Evolutionary conservation across 2,797 vertebrate species (phyloP).

Genomic region (Poeciliopsis infans): DNA sequence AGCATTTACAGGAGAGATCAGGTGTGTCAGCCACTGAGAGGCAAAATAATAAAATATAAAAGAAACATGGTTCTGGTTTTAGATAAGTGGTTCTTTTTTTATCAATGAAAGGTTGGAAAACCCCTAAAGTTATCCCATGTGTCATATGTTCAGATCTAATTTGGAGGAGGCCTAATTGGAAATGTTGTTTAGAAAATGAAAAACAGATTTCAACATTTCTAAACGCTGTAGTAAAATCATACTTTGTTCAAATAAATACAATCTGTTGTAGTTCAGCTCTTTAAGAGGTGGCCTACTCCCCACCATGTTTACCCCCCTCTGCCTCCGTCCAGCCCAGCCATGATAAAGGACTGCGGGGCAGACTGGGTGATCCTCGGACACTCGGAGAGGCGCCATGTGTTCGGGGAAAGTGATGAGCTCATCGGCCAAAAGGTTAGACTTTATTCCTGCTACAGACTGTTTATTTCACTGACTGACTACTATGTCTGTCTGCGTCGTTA

Average conservation of each 20-base stretch:
- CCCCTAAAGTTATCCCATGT: background rate
- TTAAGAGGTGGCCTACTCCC: background rate
- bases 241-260: background rate
- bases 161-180: background rate
- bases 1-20: constrained; percentile 96
- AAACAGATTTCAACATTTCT: background rate
- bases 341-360: constrained; percentile 93
- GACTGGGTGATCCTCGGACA: constrained; percentile 94
- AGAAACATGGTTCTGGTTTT: background rate
- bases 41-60: background rate
- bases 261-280: background rate
- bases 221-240: background rate
- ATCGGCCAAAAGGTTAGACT: constrained; percentile 86
- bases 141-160: background rate
- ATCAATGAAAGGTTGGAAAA: background rate
- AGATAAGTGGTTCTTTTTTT: background rate
- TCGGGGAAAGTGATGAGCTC: constrained; percentile 94
- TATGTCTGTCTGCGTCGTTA: background rate
- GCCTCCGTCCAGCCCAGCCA: constrained; percentile 84
- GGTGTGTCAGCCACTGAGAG: constrained; percentile 68
- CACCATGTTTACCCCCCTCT: background rate
- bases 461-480: constrained; percentile 42
- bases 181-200: background rate
- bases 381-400: constrained; percentile 92
- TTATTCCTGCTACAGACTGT: background rate